Evolutionary conservation across 2,113 vertebrate species (phyloP).

Genomic region (Silurus glanis): DNA sequence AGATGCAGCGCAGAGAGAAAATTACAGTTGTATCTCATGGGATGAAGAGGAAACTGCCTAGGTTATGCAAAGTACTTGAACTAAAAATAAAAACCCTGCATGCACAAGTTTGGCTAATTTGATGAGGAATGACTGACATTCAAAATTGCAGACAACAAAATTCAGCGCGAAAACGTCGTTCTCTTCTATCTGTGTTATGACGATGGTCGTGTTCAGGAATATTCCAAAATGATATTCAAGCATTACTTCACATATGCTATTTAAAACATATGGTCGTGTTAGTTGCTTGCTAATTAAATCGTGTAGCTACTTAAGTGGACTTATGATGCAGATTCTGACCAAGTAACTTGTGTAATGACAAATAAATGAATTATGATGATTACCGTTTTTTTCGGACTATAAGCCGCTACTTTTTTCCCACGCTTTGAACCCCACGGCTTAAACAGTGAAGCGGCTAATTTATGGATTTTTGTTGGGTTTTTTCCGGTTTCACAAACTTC

Average conservation of each 20-base stretch:
- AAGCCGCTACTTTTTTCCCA: too few relatives aligned
- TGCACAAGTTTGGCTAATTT: not conserved
- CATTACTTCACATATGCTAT: not conserved
- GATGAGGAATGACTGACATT: not conserved
- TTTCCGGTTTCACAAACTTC: too few relatives aligned
- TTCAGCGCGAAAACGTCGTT: not conserved
- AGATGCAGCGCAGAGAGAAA: not conserved
- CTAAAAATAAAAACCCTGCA: not conserved
- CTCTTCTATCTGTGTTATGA: not conserved
- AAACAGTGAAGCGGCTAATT: too few relatives aligned
- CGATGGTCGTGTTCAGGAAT: not conserved
- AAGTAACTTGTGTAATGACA: not conserved
- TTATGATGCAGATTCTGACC: not conserved
- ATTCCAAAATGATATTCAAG: not conserved
- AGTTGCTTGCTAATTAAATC: not conserved
- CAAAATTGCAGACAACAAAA: not conserved
- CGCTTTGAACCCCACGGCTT: too few relatives aligned
- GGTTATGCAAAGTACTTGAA: not conserved
- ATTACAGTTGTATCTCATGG: not conserved
- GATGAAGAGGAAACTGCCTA: not conserved
- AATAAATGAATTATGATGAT: not conserved
- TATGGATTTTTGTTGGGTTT: too few relatives aligned
- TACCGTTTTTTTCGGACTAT: too few relatives aligned
- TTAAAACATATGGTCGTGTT: not conserved
- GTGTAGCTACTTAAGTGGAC: not conserved